Conservation (phyloP, 2,797 vertebrate species). For the Myoxocephalus aenaeus region DNA sequence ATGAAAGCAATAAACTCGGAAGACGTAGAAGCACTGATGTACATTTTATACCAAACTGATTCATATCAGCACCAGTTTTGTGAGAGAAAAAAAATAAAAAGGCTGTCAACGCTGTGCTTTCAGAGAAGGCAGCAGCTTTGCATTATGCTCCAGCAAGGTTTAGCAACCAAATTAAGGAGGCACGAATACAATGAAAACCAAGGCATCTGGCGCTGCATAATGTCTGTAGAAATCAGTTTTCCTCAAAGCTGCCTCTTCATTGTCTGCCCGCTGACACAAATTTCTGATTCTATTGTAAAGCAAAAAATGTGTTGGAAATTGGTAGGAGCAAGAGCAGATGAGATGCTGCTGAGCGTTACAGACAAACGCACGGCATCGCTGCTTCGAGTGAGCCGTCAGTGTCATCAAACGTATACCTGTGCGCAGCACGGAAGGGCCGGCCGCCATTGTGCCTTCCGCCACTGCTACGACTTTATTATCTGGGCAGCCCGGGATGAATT, state of each 20-base stretch:
- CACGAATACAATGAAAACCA: conserved; percentile 55
- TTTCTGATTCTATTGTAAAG: conserved; percentile 59
- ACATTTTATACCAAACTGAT: conserved; percentile 13
- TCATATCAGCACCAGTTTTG: conserved; percentile 12
- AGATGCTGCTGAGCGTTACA: conserved; percentile 57
- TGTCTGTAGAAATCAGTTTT: conserved; percentile 59
- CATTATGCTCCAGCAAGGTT: conserved; percentile 50
- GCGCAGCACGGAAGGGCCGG: conserved; percentile 18
- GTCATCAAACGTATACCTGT: conserved; percentile 60
- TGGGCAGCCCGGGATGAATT: conserved; percentile 44
- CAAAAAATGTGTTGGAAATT: conserved; percentile 54
- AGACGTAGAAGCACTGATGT: neutral
- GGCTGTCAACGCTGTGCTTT: conserved; percentile 45
- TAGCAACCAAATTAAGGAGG: conserved; percentile 57
- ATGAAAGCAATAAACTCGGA: neutral
- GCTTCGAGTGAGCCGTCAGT: conserved; percentile 55
- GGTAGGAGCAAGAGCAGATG: conserved; percentile 59
- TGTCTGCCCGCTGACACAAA: conserved; percentile 64
- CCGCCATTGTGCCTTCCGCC: conserved; percentile 60
- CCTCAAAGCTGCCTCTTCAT: conserved; percentile 65
- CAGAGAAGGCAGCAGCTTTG: conserved; percentile 42
- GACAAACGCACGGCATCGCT: conserved; percentile 28
- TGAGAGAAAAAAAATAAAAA: neutral
- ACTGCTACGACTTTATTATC: conserved; percentile 56
- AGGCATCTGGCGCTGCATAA: conserved; percentile 58